These are phyloP conservation scores for Xiphydria camelus DNA, from an alignment of 2,888 invertebrate species.

Conservation along the genomic window DNA sequence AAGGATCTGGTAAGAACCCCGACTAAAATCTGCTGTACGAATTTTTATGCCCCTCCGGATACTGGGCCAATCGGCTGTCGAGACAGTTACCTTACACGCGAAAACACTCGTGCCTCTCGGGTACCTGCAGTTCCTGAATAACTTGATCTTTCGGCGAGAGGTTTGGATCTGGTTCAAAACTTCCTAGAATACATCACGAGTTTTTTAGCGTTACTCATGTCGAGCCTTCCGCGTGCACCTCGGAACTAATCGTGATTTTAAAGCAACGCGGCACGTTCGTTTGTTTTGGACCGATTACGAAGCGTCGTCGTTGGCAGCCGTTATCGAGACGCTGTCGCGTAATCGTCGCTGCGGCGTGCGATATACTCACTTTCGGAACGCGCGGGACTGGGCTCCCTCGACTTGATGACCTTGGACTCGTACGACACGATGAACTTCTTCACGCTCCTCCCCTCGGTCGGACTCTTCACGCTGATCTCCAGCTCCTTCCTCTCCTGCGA, in stretches of 20 bases:
- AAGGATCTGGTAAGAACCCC: too few species aligned
- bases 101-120: too few species aligned
- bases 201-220: slow-evolving; percentile 1
- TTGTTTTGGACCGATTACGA: too few species aligned
- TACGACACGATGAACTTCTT: slow-evolving; percentile 54
- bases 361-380: slow-evolving; percentile 43
- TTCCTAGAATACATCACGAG: slow-evolving; percentile 42
- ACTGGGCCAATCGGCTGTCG: too few species aligned
- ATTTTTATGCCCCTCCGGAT: too few species aligned
- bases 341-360: too few species aligned
- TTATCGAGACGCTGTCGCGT: too few species aligned
- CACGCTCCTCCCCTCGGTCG: slow-evolving; percentile 45
- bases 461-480: slow-evolving; percentile 46
- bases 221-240: background rate
- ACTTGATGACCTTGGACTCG: slow-evolving; percentile 48
- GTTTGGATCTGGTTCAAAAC: slow-evolving; percentile 54
- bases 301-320: too few species aligned
- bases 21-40: too few species aligned
- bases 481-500: slow-evolving; percentile 41
- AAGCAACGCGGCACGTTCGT: too few species aligned
- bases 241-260: too few species aligned
- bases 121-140: slow-evolving; percentile 55
- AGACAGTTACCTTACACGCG: too few species aligned
- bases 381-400: slow-evolving; percentile 45
- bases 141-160: slow-evolving; percentile 53